Conservation (phyloP, 2,113 vertebrate species). For the Leucosticte australis region DNA sequence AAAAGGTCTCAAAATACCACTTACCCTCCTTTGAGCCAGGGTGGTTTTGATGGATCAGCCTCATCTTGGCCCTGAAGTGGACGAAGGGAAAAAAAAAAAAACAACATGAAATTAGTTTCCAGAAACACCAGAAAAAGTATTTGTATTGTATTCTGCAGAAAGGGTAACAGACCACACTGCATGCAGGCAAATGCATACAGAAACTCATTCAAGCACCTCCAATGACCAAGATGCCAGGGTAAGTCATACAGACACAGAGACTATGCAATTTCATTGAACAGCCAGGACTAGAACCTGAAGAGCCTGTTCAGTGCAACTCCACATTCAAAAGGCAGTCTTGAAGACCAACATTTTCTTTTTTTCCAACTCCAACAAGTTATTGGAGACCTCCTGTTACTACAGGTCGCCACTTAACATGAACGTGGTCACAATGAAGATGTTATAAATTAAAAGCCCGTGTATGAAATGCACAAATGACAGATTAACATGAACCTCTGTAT, state of each 20-base stretch:
- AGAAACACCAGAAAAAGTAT: not conserved
- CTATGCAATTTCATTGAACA: not conserved
- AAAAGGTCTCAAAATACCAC: slow-evolving; percentile 35
- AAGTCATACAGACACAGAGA: not conserved
- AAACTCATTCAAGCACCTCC: not conserved
- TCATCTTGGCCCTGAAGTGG: slow-evolving; percentile 79
- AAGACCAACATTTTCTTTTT: not conserved
- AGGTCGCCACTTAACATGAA: not conserved
- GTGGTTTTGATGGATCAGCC: slow-evolving; percentile 78
- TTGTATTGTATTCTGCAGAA: not conserved
- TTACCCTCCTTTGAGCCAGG: slow-evolving; percentile 92
- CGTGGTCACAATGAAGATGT: not conserved
- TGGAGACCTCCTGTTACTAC: not conserved
- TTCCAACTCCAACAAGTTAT: not conserved
- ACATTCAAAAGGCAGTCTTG: not conserved
- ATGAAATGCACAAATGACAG: not conserved
- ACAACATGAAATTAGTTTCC: not conserved
- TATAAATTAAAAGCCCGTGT: not conserved
- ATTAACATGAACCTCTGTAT: not conserved
- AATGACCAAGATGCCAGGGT: not conserved
- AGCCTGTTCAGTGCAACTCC: slow-evolving; percentile 63
- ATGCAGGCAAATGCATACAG: slow-evolving; percentile 34
- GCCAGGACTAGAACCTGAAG: not conserved
- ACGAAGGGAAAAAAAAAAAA: not conserved
- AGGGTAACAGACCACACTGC: not conserved